Evolutionary conservation across 2,797 vertebrate species (phyloP).

Genomic region (Megalops cyprinoides): DNA sequence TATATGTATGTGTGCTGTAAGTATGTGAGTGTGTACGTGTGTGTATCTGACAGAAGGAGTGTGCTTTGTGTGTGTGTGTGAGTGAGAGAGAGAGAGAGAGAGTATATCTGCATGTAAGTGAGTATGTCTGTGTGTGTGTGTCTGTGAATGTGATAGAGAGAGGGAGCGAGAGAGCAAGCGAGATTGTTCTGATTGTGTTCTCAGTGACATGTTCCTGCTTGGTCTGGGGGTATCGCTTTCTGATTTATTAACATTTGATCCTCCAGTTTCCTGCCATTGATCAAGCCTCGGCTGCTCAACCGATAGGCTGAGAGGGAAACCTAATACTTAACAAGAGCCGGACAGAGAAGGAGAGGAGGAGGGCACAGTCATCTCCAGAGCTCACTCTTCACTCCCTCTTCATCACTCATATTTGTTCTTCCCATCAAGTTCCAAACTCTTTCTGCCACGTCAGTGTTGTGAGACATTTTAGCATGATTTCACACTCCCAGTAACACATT

Average conservation of each 20-base stretch:
- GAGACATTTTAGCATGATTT: neutral
- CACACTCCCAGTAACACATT: neutral
- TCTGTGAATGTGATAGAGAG: slow-evolving; percentile 39
- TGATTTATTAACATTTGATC: slow-evolving; percentile 93
- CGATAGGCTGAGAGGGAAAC: slow-evolving; percentile 93
- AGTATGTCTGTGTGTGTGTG: slow-evolving; percentile 31
- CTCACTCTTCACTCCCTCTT: slow-evolving; percentile 52
- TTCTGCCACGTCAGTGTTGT: slow-evolving; percentile 54
- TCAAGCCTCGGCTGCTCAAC: slow-evolving; percentile 83
- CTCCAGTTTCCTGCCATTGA: slow-evolving; percentile 97
- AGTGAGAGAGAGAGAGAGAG: too few species aligned
- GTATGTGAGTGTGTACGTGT: neutral
- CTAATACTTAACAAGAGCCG: slow-evolving; percentile 69
- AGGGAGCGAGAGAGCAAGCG: slow-evolving; percentile 37
- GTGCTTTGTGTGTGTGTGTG: slow-evolving; percentile 42
- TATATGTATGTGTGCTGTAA: neutral
- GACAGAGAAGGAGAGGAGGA: slow-evolving; percentile 48
- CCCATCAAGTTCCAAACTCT: neutral
- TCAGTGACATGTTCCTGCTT: slow-evolving; percentile 72
- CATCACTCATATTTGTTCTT: slow-evolving; percentile 20
- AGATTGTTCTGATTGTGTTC: slow-evolving; percentile 66
- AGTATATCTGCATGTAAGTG: too few species aligned
- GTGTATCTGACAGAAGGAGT: slow-evolving; percentile 29
- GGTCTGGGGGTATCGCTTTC: slow-evolving; percentile 83
- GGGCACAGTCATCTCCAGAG: slow-evolving; percentile 33